Evolutionary conservation across 1,140 invertebrate species (phyloP).

Genomic region (Planococcus citri): DNA sequence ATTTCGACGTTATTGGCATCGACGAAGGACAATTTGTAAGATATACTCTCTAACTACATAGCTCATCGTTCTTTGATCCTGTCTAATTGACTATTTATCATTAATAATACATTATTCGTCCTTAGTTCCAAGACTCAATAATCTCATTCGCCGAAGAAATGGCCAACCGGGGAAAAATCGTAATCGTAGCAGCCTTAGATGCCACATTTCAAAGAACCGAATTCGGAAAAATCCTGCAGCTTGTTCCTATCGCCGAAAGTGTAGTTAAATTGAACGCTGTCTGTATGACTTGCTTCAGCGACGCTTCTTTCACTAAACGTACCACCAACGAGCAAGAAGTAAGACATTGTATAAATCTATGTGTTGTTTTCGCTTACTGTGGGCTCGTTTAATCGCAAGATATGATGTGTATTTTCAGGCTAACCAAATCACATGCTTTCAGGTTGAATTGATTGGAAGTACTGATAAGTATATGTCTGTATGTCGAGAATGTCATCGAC

Average conservation of each 20-base stretch:
- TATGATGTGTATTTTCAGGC: no score
- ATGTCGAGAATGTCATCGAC: slow-evolving; percentile 41
- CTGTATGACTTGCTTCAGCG: slow-evolving; percentile 45
- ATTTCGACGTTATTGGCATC: slow-evolving; percentile 48
- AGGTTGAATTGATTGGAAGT: slow-evolving; percentile 48
- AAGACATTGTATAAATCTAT: slow-evolving; percentile 24
- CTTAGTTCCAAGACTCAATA: slow-evolving; percentile 38
- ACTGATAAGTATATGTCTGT: slow-evolving; percentile 48
- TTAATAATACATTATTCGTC: no score
- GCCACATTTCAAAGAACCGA: slow-evolving; percentile 46
- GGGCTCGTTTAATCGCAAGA: neutral
- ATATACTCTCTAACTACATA: no score
- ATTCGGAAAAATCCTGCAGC: slow-evolving; percentile 44
- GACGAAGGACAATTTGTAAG: slow-evolving; percentile 51
- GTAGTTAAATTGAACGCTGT: slow-evolving; percentile 49
- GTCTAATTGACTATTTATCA: no score
- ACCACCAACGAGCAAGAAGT: slow-evolving; percentile 40
- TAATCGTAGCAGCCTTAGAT: slow-evolving; percentile 51
- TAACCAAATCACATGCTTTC: neutral
- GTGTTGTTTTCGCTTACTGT: neutral
- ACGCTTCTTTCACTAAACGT: slow-evolving; percentile 48
- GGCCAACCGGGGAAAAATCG: slow-evolving; percentile 47
- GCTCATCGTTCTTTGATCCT: no score
- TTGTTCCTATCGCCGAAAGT: slow-evolving; percentile 52
- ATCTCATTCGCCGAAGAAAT: slow-evolving; percentile 43